Percentiles rank a stretch among this genome's conserved stretches.
Conservation (phyloP, 1,140 invertebrate species). For the Oscheius sp. region DNA sequence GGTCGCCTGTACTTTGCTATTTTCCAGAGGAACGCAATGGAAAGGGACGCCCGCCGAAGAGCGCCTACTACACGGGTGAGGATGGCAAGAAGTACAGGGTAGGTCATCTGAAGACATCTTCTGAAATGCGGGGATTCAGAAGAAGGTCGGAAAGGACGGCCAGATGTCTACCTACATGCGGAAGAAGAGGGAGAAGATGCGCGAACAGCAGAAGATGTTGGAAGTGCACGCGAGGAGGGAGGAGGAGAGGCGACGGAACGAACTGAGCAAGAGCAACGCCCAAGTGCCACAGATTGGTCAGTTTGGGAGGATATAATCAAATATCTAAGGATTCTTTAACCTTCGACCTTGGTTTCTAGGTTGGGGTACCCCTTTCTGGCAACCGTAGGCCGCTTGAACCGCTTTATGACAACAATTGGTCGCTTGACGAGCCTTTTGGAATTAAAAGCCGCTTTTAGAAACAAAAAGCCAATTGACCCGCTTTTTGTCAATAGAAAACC, state of each 20-base stretch:
- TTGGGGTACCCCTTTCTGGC: too few species aligned
- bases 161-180: slow-evolving; percentile 1
- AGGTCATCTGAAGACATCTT: neutral
- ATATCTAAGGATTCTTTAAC: too few species aligned
- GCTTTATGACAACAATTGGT: too few species aligned
- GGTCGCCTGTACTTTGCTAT: neutral
- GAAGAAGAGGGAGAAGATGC: slow-evolving; percentile 2
- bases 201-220: neutral
- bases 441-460: too few species aligned
- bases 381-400: too few species aligned
- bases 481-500: too few species aligned
- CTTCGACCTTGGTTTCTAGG: too few species aligned
- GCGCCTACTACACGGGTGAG: too few species aligned
- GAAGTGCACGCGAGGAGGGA: neutral
- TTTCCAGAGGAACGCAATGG: neutral
- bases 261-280: neutral
- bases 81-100: neutral
- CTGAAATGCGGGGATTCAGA: neutral
- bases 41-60: too few species aligned
- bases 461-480: too few species aligned
- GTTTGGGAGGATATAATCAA: too few species aligned
- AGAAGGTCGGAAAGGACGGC: neutral
- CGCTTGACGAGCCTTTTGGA: too few species aligned
- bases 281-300: neutral
- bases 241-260: neutral